These are phyloP conservation scores for Pangasius larnaudii DNA, from an alignment of 2,797 vertebrate species.

Conservation along the genomic window DNA sequence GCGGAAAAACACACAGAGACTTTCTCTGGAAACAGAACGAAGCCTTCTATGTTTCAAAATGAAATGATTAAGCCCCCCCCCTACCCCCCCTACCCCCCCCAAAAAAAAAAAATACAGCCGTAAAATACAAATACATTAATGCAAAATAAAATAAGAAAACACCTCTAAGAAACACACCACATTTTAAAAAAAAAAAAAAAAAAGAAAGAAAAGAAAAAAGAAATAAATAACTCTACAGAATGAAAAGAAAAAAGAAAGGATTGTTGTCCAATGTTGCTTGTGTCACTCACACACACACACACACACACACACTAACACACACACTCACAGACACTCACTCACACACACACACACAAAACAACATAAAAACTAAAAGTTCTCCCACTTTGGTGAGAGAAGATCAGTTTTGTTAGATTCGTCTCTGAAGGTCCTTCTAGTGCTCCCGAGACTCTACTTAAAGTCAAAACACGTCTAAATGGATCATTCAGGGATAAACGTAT, in stretches of 20 bases:
- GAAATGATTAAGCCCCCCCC: slow-evolving; percentile 33
- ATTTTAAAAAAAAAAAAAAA: slow-evolving; percentile 24
- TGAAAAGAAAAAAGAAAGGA: slow-evolving; percentile 32
- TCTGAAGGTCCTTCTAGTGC: slow-evolving; percentile 22
- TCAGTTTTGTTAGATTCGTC: not conserved
- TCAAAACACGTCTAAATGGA: slow-evolving; percentile 18
- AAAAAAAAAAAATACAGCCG: slow-evolving; percentile 50
- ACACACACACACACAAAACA: not conserved
- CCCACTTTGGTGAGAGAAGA: not conserved
- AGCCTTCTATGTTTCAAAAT: slow-evolving; percentile 33
- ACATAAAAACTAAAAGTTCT: not conserved
- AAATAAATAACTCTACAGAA: slow-evolving; percentile 76
- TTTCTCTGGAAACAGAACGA: not conserved
- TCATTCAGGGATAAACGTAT: slow-evolving; percentile 25
- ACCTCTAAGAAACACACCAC: slow-evolving; percentile 64
- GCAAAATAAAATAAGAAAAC: slow-evolving; percentile 43
- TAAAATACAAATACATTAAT: slow-evolving; percentile 63
- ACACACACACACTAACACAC: not conserved
- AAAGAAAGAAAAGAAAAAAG: slow-evolving; percentile 25
- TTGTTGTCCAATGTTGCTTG: slow-evolving; percentile 35
- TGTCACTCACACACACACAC: slow-evolving; percentile 15
- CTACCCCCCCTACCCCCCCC: too few relatives aligned
- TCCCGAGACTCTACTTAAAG: slow-evolving; percentile 31
- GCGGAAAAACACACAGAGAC: not conserved
- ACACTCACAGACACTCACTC: not conserved